Conservation (phyloP, 2,113 vertebrate species). For the Upupa epops region DNA sequence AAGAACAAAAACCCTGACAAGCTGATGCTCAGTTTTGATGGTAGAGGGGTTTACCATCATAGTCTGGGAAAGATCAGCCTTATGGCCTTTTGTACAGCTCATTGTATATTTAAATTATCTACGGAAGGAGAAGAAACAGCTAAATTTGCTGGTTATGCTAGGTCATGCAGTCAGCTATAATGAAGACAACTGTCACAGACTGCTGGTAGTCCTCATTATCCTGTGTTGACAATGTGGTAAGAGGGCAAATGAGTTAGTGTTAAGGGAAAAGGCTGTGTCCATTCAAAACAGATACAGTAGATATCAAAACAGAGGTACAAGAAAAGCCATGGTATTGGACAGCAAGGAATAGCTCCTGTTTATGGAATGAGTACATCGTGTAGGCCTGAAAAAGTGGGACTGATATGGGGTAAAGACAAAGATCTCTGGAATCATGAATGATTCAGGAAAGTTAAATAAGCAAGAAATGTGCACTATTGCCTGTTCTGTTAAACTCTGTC, state of each 20-base stretch:
- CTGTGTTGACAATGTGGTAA: constrained; percentile 4
- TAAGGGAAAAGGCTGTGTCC: neutral
- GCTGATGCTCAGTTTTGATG: neutral
- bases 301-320: neutral
- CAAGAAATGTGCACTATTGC: neutral
- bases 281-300: neutral
- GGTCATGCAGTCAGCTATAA: neutral
- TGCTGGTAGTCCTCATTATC: neutral
- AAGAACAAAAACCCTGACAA: neutral
- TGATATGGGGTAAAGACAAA: neutral
- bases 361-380: neutral
- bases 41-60: neutral
- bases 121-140: neutral
- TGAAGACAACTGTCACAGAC: neutral
- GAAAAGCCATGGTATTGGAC: neutral
- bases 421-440: neutral
- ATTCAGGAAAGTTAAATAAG: neutral
- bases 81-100: neutral
- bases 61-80: neutral
- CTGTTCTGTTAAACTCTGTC: neutral
- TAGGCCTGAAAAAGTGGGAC: neutral
- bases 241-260: neutral
- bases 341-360: neutral
- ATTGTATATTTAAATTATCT: fast-evolving
- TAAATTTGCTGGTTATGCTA: neutral